Conservation (phyloP, 2,888 invertebrate genomes). For the Eilema depressum region DNA sequence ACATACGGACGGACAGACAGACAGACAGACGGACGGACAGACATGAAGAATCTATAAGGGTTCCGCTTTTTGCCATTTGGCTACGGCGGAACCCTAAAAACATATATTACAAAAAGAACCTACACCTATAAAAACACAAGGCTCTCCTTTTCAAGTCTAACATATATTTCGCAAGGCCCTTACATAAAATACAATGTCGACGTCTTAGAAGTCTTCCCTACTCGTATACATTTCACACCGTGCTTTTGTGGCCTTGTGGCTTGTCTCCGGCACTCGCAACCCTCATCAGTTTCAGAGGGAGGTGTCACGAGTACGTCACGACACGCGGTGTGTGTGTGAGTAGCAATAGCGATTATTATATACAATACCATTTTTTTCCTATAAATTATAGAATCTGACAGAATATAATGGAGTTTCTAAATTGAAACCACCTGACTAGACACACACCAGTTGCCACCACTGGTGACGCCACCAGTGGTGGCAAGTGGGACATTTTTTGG, state of each 20-base stretch:
- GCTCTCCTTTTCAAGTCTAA: slow-evolving; percentile 8
- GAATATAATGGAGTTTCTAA: too few species aligned
- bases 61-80: too few species aligned
- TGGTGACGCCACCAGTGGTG: too few species aligned
- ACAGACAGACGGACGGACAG: too few species aligned
- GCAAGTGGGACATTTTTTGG: too few species aligned
- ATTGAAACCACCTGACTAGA: too few species aligned
- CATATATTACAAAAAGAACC: not conserved
- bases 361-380: not conserved
- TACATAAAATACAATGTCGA: slow-evolving; percentile 22
- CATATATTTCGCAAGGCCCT: slow-evolving; percentile 19
- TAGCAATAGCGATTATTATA: slow-evolving; percentile 28
- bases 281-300: slow-evolving; percentile 61
- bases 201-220: slow-evolving; percentile 22
- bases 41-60: too few species aligned
- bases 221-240: slow-evolving; percentile 40
- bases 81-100: too few species aligned
- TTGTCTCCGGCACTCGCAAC: slow-evolving; percentile 57
- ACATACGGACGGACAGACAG: too few species aligned
- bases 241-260: slow-evolving; percentile 55
- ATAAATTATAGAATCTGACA: not conserved
- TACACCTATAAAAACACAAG: not conserved
- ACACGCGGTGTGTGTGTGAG: slow-evolving; percentile 33
- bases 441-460: too few species aligned
- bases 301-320: slow-evolving; percentile 45